These are phyloP conservation scores for Mesocentrotus franciscanus DNA, from an alignment of 53 echinoderm and acorn worm genomes.

Conservation along the genomic window DNA sequence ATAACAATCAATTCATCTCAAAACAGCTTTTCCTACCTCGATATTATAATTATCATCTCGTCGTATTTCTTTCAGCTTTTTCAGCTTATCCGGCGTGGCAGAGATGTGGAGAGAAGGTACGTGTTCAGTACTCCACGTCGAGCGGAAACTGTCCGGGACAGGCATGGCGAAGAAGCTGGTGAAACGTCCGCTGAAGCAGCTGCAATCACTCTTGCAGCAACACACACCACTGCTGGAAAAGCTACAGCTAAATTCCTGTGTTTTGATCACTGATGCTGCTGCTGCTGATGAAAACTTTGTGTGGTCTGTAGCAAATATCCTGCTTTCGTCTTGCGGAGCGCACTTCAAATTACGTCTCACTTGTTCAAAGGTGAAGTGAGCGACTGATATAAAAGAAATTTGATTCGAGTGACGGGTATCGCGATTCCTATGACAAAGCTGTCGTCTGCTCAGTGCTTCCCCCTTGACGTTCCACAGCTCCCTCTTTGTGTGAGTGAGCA, in stretches of 20 bases:
- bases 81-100: constrained; percentile 37
- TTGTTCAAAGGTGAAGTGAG: background rate
- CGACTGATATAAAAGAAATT: constrained; percentile 35
- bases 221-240: background rate
- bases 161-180: constrained; percentile 42
- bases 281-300: background rate
- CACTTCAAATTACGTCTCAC: background rate
- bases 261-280: background rate
- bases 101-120: constrained; percentile 46
- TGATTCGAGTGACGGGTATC: background rate
- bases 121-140: constrained; percentile 27
- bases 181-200: background rate
- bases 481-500: background rate
- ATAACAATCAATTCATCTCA: background rate
- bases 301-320: constrained; percentile 1
- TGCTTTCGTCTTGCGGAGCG: constrained; percentile 2
- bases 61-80: constrained; percentile 40
- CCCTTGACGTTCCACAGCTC: background rate
- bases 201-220: background rate
- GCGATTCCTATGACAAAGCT: background rate
- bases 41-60: constrained; percentile 53
- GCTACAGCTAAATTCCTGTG: background rate
- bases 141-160: constrained; percentile 52
- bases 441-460: background rate
- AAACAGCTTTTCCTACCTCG: constrained; percentile 22